These are phyloP conservation scores for Carlito syrichta DNA, from an alignment of 2,113 vertebrate species.

Conservation along the genomic window DNA sequence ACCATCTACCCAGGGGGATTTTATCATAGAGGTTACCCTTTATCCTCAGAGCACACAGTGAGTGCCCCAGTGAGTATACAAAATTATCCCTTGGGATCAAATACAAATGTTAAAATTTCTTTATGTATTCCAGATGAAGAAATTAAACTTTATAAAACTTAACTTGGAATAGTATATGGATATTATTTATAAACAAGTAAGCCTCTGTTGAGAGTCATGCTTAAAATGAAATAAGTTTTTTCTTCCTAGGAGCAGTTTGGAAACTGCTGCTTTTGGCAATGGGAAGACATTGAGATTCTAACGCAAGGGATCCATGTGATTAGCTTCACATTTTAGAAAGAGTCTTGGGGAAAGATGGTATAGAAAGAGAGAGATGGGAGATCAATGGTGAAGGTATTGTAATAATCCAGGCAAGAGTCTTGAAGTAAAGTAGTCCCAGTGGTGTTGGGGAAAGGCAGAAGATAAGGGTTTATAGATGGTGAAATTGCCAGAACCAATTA, in stretches of 20 bases:
- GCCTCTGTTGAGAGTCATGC: background rate
- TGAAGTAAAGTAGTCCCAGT: background rate
- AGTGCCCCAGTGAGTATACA: accelerated
- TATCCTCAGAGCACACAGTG: background rate
- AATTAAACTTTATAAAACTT: background rate
- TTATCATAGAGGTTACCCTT: background rate
- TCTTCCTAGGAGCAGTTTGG: background rate
- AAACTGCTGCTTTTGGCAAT: background rate
- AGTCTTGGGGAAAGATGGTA: background rate
- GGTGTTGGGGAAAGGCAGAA: background rate
- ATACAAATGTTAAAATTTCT: background rate
- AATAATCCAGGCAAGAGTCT: background rate
- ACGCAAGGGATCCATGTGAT: background rate
- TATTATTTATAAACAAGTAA: background rate
- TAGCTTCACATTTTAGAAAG: background rate
- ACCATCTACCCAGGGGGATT: background rate
- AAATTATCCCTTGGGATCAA: background rate
- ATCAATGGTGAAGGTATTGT: background rate
- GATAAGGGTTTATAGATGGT: background rate
- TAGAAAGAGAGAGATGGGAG: background rate
- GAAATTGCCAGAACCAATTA: background rate
- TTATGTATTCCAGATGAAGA: background rate
- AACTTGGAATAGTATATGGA: background rate
- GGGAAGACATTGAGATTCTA: background rate
- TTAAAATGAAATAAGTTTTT: background rate